Evolutionary conservation across 30 jellyfish, hydroid and myxozoan species (phyloP).

Genomic region (Pelagia noctiluca): DNA sequence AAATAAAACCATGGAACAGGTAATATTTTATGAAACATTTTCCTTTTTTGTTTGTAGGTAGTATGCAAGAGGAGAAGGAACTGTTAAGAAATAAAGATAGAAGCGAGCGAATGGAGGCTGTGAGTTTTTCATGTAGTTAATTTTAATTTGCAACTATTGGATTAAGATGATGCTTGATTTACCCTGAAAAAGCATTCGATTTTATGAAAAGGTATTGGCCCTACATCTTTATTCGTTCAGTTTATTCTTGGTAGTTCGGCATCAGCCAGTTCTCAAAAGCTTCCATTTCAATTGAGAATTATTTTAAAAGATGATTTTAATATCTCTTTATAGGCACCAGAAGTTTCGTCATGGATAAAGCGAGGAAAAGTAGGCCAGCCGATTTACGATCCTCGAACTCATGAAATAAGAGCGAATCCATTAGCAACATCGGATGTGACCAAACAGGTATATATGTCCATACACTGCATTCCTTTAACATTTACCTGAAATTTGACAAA

Average conservation of each 20-base stretch:
- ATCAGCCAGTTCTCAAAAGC: too few relatives aligned
- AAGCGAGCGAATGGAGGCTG: slow-evolving; percentile 57
- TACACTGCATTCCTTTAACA: too few relatives aligned
- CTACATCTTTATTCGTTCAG: too few relatives aligned
- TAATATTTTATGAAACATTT: too few relatives aligned
- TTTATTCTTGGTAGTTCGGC: too few relatives aligned
- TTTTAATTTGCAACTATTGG: neutral
- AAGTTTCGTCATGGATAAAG: slow-evolving; percentile 68
- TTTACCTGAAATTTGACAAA: too few relatives aligned
- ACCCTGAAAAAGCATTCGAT: too few relatives aligned
- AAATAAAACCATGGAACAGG: too few relatives aligned
- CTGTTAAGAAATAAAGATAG: slow-evolving; percentile 24
- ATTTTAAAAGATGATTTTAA: too few relatives aligned
- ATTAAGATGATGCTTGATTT: too few relatives aligned
- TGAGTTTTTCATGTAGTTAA: slow-evolving; percentile 26
- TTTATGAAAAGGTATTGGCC: too few relatives aligned
- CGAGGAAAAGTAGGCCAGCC: slow-evolving; percentile 89
- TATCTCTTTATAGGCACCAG: slow-evolving; percentile 40
- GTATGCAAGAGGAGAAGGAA: slow-evolving; percentile 61
- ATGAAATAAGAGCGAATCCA: slow-evolving; percentile 78
- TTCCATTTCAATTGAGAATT: too few relatives aligned
- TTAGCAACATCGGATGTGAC: slow-evolving; percentile 81
- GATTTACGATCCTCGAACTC: slow-evolving; percentile 72
- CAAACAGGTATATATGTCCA: slow-evolving; percentile 62
- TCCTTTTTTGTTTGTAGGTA: slow-evolving; percentile 2